Evolutionary conservation across 1,140 invertebrate genomes (phyloP).

Genomic region (Drosophila quadrilineata): DNA sequence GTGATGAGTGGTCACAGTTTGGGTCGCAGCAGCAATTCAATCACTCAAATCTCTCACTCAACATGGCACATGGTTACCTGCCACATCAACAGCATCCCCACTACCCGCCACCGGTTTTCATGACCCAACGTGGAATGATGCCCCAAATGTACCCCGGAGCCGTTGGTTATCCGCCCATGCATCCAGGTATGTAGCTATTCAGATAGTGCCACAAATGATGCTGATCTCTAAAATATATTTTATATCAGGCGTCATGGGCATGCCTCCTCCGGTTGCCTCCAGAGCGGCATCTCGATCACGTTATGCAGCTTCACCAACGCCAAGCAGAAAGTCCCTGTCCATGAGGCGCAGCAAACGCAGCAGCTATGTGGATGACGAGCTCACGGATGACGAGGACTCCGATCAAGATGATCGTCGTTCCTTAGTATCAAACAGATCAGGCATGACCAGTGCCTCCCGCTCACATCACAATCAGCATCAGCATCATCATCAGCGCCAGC

Average conservation of each 20-base stretch:
- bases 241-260: conserved; percentile 59
- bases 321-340: conserved; percentile 85
- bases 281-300: conserved; percentile 83
- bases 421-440: conserved; percentile 75
- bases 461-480: conserved; percentile 43
- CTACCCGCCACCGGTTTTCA: conserved; percentile 80
- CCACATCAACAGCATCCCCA: conserved; percentile 81
- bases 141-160: conserved; percentile 72
- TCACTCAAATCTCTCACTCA: conserved; percentile 86
- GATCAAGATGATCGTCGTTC: conserved; percentile 83
- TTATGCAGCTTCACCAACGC: conserved; percentile 84
- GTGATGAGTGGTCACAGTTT: conserved; percentile 82
- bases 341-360: conserved; percentile 81
- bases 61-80: conserved; percentile 82
- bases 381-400: conserved; percentile 83
- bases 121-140: conserved; percentile 71
- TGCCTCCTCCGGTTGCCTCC: conserved; percentile 74
- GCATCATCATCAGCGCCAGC: conserved; percentile 49
- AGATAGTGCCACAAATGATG: background rate
- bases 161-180: conserved; percentile 69
- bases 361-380: conserved; percentile 82
- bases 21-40: conserved; percentile 84
- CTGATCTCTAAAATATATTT: background rate
- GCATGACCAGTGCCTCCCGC: conserved; percentile 63
- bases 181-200: conserved; percentile 50